Evolutionary conservation across 2,797 vertebrate species (phyloP).

Genomic region (Rhyacichthys aspro): DNA sequence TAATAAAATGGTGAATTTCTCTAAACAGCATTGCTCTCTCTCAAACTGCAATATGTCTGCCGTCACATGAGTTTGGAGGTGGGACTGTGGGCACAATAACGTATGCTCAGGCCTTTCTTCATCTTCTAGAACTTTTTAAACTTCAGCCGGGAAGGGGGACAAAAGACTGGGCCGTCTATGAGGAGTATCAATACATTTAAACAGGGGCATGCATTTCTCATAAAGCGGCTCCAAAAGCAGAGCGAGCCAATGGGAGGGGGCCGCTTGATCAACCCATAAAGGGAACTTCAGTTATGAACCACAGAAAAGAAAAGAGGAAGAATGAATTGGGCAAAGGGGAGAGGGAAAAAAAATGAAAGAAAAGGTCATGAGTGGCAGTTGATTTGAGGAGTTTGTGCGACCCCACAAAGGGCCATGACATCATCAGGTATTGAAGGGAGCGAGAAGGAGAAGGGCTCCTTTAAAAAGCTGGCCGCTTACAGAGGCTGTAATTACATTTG

Average conservation of each 20-base stretch:
- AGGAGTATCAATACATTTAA: slow-evolving; percentile 78
- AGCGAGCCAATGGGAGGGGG: slow-evolving; percentile 68
- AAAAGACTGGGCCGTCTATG: slow-evolving; percentile 67
- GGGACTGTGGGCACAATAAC: slow-evolving; percentile 63
- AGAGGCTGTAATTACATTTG: slow-evolving; percentile 94
- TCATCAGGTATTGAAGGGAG: slow-evolving; percentile 91
- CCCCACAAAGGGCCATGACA: slow-evolving; percentile 88
- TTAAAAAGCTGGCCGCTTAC: slow-evolving; percentile 88
- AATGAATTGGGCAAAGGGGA: slow-evolving; percentile 73
- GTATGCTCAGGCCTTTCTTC: slow-evolving; percentile 37
- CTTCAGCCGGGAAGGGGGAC: slow-evolving; percentile 54
- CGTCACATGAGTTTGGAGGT: slow-evolving; percentile 71
- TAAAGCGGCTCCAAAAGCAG: slow-evolving; percentile 75
- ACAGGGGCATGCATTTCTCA: slow-evolving; percentile 78
- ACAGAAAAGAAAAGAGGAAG: slow-evolving; percentile 74
- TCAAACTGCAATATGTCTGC: slow-evolving; percentile 71
- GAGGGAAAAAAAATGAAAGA: slow-evolving; percentile 75
- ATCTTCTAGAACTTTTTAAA: slow-evolving; percentile 75
- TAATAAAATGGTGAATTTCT: slow-evolving; percentile 76
- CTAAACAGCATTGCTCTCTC: slow-evolving; percentile 56
- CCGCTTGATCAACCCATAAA: slow-evolving; percentile 80
- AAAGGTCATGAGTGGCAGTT: slow-evolving; percentile 81
- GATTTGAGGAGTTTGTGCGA: slow-evolving; percentile 88
- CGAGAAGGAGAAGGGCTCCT: slow-evolving; percentile 83
- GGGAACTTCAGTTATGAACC: slow-evolving; percentile 81